Evolutionary conservation across 2,113 vertebrate genomes (phyloP).

Genomic region (Callipepla squamata): DNA sequence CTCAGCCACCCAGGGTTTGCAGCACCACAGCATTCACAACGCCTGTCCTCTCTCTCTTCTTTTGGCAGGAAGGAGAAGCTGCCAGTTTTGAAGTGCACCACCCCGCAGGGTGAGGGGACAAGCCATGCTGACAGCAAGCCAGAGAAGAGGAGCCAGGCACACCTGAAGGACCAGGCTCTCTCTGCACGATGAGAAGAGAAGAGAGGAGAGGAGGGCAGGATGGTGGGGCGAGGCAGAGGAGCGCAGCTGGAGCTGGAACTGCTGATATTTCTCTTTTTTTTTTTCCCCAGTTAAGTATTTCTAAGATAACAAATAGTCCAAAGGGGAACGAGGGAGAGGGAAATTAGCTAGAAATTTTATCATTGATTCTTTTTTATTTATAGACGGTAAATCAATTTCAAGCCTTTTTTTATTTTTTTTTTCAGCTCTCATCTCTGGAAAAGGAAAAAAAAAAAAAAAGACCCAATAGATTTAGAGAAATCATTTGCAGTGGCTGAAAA

Average conservation of each 20-base stretch:
- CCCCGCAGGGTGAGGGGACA: slow-evolving; percentile 65
- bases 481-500: slow-evolving; percentile 10
- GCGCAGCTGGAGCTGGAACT: background rate
- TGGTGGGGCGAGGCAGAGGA: background rate
- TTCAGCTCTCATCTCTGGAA: background rate
- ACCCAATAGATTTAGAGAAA: slow-evolving; percentile 26
- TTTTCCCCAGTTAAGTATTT: slow-evolving; percentile 44
- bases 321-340: background rate
- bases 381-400: slow-evolving; percentile 65
- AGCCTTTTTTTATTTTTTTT: background rate
- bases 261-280: background rate
- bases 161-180: slow-evolving; percentile 62
- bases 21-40: fast-evolving
- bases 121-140: slow-evolving; percentile 65
- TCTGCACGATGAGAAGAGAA: slow-evolving; percentile 6
- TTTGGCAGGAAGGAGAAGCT: slow-evolving; percentile 79
- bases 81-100: slow-evolving; percentile 57
- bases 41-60: slow-evolving; percentile 46
- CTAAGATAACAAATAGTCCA: slow-evolving; percentile 46
- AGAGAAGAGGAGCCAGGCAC: slow-evolving; percentile 75
- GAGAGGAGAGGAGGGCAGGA: background rate
- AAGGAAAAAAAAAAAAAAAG: background rate
- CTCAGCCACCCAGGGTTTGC: fast-evolving
- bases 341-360: slow-evolving; percentile 65
- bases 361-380: slow-evolving; percentile 61